phyloP scores from a whole-genome alignment of 2,888 invertebrate genomes.

The Drosophila gaucha region DNA sequence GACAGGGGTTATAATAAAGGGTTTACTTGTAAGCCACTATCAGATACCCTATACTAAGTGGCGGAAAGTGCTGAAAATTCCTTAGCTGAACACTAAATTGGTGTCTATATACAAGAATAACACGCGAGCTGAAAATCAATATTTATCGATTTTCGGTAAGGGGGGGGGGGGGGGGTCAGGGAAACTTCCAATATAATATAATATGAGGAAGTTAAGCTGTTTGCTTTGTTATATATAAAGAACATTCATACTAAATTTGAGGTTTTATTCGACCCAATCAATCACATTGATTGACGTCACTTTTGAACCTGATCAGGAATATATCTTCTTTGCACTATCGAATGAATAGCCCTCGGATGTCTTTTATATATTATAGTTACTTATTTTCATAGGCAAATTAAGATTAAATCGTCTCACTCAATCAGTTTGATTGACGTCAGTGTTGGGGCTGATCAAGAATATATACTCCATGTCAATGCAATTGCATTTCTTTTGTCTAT shows the following conservation, averaged over 20 bases:
- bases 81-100: no score
- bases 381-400: background rate
- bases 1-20: no score
- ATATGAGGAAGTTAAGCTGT: background rate
- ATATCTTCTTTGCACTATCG: background rate
- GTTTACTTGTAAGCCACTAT: no score
- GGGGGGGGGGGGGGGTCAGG: no score
- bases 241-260: background rate
- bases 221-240: no score
- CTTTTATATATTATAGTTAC: background rate
- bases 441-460: slow-evolving; percentile 4
- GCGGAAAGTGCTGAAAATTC: no score
- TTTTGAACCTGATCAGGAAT: background rate
- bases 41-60: no score
- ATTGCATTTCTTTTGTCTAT: slow-evolving; percentile 3
- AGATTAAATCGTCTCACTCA: background rate
- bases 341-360: background rate
- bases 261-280: background rate
- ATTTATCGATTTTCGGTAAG: background rate
- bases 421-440: background rate
- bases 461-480: background rate
- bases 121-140: no score
- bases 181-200: no score
- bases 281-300: background rate
- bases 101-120: no score